Evolutionary conservation across 1,140 invertebrate genomes (phyloP), one percentile per base, ranked within the genome.

Genomic region (Hyphantria cunea): DNA sequence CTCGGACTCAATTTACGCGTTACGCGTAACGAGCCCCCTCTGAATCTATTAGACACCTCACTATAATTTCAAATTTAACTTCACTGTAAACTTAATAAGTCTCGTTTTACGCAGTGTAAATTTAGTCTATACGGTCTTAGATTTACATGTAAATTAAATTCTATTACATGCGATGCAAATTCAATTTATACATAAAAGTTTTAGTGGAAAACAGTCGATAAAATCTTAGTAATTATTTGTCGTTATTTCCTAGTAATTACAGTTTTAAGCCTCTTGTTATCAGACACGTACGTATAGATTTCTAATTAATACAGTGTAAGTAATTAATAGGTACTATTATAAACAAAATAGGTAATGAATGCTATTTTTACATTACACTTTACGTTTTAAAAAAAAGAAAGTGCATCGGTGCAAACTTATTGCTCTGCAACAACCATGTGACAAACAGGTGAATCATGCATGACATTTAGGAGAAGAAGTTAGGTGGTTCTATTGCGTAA

Each of bases 161-260:
- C 42, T 60, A 51, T 54, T 55, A 47, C 17, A 34, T 25, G 55
- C 44, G 54, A 60, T 63, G 54, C 39, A 65, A 65, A 71, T 70
- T 72, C 51, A 70, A 54, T 72, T 66, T 71, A 68, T 67, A 72
- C 45, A 68, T 56, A 70, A 64, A 64, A 56, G 58, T 68, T 66
- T 76, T 52, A 71, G 61, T 74, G 68, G 67, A 82, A 78, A 85
- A 86, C 82, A 86, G 81, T 82, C 78, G 59, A 82, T 84, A 85
- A 76, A 81, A 66, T 82, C 73, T 82, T 76, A 69, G 67, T 73
- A 68, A 78, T 74, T 72, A 84, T 83, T 86, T 84, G 82, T 83
- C 80, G 41, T 84, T 82, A 84, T 76, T 79, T 54, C 69, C 76
- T 84, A 84, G 74, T 78, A 72, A 82, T 68, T 78, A 76, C 66